Conservation (phyloP, 2,888 invertebrate species). For the Venusia cambrica region DNA sequence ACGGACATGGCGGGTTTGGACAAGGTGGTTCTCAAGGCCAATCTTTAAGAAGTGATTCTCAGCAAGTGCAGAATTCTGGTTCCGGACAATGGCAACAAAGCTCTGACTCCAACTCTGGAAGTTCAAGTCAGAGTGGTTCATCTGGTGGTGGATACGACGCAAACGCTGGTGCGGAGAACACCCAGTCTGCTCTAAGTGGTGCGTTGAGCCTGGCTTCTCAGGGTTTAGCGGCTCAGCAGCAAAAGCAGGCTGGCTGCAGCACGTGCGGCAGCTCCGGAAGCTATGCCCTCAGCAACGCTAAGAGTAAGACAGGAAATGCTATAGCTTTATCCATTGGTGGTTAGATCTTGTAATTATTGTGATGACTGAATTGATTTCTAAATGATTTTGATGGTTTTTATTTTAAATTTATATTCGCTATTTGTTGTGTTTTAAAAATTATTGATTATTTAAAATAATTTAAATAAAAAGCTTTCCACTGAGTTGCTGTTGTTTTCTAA, state of each 20-base stretch:
- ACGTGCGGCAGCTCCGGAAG: slow-evolving; percentile 61
- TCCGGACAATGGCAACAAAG: slow-evolving; percentile 14
- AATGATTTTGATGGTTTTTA: too few relatives aligned
- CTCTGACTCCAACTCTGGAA: slow-evolving; percentile 5
- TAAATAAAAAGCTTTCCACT: too few relatives aligned
- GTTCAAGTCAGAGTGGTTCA: slow-evolving; percentile 15
- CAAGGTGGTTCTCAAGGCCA: slow-evolving; percentile 9
- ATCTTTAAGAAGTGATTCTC: slow-evolving; percentile 4
- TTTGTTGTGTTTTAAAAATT: too few relatives aligned
- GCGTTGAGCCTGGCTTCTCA: slow-evolving; percentile 31
- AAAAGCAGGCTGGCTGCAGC: slow-evolving; percentile 26
- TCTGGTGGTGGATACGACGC: slow-evolving; percentile 7
- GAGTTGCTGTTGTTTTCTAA: too few relatives aligned
- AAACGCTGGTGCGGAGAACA: slow-evolving; percentile 6
- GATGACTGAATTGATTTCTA: too few relatives aligned
- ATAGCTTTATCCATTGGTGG: slow-evolving; percentile 67
- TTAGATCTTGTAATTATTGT: slow-evolving; percentile 37
- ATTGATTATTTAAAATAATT: too few relatives aligned
- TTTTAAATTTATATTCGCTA: too few relatives aligned
- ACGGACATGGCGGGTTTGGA: slow-evolving; percentile 3
- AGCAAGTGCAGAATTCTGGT: slow-evolving; percentile 12
- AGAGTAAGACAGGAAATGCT: slow-evolving; percentile 59
- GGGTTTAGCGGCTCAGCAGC: slow-evolving; percentile 24
- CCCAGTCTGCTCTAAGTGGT: slow-evolving; percentile 21
- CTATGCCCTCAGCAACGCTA: slow-evolving; percentile 70